phyloP scores from a whole-genome alignment of 2,797 vertebrate genomes.

The Nyctibius grandis region DNA sequence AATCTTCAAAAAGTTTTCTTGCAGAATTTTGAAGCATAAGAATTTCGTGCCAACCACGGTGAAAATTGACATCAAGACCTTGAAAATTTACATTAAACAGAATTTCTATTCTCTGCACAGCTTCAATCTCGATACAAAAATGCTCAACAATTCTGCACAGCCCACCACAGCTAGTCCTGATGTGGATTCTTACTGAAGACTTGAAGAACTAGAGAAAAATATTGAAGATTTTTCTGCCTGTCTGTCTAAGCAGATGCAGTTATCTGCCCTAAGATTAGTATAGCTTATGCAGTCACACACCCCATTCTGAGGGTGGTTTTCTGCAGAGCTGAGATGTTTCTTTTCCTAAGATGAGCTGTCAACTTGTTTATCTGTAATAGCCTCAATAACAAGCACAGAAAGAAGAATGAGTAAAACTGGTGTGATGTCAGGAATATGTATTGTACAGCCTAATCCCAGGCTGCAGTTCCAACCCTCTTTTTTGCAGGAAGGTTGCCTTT shows the following conservation, averaged over 20 bases:
- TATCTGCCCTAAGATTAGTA: neutral
- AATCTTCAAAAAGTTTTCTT: neutral
- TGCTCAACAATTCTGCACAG: neutral
- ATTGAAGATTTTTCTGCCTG: neutral
- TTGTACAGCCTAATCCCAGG: neutral
- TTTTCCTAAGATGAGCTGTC: conserved; percentile 19
- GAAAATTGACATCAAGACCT: neutral
- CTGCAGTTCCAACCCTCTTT: neutral
- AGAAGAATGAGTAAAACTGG: neutral
- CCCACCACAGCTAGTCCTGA: neutral
- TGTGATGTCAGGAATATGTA: neutral
- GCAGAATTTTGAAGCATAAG: neutral
- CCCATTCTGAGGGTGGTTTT: neutral
- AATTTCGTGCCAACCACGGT: neutral
- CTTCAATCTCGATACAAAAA: neutral
- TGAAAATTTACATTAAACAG: neutral
- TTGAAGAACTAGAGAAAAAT: neutral
- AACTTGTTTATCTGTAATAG: conserved; percentile 6
- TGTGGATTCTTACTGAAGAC: neutral
- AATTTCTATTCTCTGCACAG: neutral
- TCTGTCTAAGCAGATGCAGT: neutral
- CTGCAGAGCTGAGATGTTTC: neutral
- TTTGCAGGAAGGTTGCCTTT: neutral
- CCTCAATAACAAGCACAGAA: neutral
- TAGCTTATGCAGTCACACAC: neutral